A percentile compares a stretch with the other conserved stretches of the same genome.
Evolutionary conservation across 1,140 invertebrate genomes (phyloP).

Genomic region (Trialeurodes vaporariorum): DNA sequence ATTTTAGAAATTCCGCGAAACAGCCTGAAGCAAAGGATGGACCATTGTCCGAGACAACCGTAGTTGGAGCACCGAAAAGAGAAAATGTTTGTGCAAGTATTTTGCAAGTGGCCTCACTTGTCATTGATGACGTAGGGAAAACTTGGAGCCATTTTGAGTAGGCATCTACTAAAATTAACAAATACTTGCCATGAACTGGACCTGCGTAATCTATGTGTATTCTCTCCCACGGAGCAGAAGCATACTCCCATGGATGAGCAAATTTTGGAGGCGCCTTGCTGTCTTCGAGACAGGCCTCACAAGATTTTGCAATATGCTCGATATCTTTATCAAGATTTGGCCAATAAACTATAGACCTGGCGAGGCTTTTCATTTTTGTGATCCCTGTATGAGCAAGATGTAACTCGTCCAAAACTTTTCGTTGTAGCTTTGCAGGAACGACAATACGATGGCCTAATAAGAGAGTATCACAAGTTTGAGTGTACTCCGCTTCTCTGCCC

Average conservation of each 20-base stretch:
- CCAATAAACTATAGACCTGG: slow-evolving; percentile 38
- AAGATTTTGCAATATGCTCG: slow-evolving; percentile 18
- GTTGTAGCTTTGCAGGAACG: slow-evolving; percentile 24
- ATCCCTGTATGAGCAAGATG: slow-evolving; percentile 37
- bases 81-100: no score
- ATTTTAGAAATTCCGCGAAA: no score
- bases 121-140: background rate
- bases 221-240: slow-evolving; percentile 14
- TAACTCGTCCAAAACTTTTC: slow-evolving; percentile 28
- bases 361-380: slow-evolving; percentile 38
- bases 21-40: no score
- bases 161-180: slow-evolving; percentile 33
- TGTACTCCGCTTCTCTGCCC: no score
- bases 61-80: no score
- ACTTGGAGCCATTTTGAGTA: slow-evolving; percentile 6
- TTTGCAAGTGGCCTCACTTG: no score
- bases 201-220: slow-evolving; percentile 35
- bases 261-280: slow-evolving; percentile 5
- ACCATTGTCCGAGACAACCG: no score
- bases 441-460: slow-evolving; percentile 26
- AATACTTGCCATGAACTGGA: slow-evolving; percentile 25
- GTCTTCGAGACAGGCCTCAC: slow-evolving; percentile 9
- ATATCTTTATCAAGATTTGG: slow-evolving; percentile 37
- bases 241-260: slow-evolving; percentile 13
- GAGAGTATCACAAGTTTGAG: slow-evolving; percentile 19